phyloP scores from a whole-genome alignment of 2,888 invertebrate species.

The Hyles lineata region DNA sequence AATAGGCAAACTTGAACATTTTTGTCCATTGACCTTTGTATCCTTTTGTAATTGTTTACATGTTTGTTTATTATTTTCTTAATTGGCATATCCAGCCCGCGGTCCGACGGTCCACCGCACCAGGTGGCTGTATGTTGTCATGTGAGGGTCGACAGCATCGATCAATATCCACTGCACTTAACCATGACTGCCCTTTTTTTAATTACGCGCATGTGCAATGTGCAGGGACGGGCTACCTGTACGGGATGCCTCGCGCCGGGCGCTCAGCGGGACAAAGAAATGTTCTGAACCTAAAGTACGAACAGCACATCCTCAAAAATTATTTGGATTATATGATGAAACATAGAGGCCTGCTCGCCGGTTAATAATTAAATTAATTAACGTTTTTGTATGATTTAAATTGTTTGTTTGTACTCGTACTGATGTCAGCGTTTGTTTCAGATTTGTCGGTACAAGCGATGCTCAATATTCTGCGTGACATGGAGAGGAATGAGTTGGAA shows the following conservation, averaged over 20 bases:
- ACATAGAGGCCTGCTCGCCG: neutral
- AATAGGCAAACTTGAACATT: neutral
- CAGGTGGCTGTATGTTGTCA: neutral
- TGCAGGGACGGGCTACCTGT: constrained; percentile 1
- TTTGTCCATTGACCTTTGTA: neutral
- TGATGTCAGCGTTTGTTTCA: neutral
- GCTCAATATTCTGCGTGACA: neutral
- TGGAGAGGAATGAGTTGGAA: neutral
- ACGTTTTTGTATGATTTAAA: constrained; percentile 2
- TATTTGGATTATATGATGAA: constrained; percentile 6
- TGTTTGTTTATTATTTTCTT: neutral
- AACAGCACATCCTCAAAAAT: neutral
- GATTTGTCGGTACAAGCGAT: neutral
- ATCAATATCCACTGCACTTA: neutral
- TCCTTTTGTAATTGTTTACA: neutral
- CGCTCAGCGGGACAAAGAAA: neutral
- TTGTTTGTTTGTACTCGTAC: neutral
- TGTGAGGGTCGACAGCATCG: neutral
- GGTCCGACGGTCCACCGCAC: neutral
- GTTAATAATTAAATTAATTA: neutral
- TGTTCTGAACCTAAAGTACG: neutral
- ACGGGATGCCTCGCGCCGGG: neutral
- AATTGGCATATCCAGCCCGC: neutral
- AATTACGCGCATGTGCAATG: constrained; percentile 6
- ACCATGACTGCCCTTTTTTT: neutral